phyloP scores from a whole-genome alignment of 2,113 vertebrate genomes.

The Anser brachyrhynchus region DNA sequence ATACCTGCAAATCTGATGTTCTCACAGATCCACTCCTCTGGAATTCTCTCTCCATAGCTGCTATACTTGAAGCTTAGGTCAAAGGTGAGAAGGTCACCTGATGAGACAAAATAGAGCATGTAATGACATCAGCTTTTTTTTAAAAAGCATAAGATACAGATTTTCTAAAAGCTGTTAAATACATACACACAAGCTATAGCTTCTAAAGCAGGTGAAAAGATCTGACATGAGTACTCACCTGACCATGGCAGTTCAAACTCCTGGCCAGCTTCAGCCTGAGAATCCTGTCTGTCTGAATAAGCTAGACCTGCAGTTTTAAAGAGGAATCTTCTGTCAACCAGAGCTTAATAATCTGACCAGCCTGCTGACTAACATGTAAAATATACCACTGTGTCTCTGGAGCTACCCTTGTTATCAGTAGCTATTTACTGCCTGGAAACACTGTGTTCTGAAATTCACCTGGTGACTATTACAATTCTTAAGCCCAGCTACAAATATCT shows the following conservation, averaged over 20 bases:
- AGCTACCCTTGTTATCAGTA: not conserved
- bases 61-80: conserved; percentile 39
- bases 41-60: conserved; percentile 42
- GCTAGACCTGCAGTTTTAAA: conserved; percentile 27
- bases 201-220: not conserved
- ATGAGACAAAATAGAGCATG: not conserved
- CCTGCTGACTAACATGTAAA: not conserved
- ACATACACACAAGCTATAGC: not conserved
- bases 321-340: conserved; percentile 20
- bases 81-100: conserved; percentile 61
- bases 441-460: not conserved
- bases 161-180: not conserved
- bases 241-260: conserved; percentile 43
- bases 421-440: not conserved
- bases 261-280: not conserved
- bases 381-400: not conserved
- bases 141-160: not conserved
- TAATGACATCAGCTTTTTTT: not conserved
- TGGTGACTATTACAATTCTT: not conserved
- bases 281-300: not conserved
- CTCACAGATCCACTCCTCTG: conserved; percentile 39
- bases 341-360: not conserved
- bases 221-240: conserved; percentile 54
- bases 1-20: conserved; percentile 73
- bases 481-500: not conserved